Evolutionary conservation across 2,797 vertebrate species (phyloP).

Genomic region (Balearica regulorum): DNA sequence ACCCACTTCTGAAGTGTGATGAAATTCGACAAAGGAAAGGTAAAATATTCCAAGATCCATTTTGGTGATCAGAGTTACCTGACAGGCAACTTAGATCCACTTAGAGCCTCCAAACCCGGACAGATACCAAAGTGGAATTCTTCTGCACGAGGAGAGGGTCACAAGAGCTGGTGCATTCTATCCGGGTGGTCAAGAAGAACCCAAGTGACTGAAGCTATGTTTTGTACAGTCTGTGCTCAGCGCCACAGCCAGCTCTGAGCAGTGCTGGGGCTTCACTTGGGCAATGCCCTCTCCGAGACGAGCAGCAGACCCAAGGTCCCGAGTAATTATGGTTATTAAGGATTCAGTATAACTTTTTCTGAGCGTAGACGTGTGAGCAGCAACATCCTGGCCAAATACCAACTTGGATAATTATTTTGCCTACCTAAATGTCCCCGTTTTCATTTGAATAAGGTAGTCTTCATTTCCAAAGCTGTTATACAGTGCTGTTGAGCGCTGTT

Average conservation of each 20-base stretch:
- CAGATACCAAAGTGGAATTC: neutral
- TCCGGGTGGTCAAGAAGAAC: neutral
- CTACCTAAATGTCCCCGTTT: constrained; percentile 25
- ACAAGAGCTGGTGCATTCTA: fast-evolving
- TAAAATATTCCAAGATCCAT: neutral
- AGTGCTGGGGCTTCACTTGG: neutral
- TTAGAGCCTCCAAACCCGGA: neutral
- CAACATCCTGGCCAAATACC: neutral
- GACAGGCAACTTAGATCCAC: fast-evolving
- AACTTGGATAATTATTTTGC: constrained; percentile 29
- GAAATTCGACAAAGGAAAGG: neutral
- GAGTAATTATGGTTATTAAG: neutral
- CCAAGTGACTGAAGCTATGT: neutral
- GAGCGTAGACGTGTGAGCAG: fast-evolving
- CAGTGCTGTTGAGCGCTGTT: neutral
- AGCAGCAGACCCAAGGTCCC: neutral
- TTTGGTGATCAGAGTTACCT: neutral
- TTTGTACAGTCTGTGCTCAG: neutral
- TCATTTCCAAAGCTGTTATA: constrained; percentile 13
- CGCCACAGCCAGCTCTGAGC: fast-evolving
- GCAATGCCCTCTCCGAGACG: neutral
- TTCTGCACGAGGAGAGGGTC: fast-evolving
- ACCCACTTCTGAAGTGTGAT: fast-evolving
- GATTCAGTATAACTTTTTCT: neutral
- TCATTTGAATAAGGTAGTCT: neutral